Conservation (phyloP, 2,797 vertebrate species). For the Chrysocyon brachyurus region DNA sequence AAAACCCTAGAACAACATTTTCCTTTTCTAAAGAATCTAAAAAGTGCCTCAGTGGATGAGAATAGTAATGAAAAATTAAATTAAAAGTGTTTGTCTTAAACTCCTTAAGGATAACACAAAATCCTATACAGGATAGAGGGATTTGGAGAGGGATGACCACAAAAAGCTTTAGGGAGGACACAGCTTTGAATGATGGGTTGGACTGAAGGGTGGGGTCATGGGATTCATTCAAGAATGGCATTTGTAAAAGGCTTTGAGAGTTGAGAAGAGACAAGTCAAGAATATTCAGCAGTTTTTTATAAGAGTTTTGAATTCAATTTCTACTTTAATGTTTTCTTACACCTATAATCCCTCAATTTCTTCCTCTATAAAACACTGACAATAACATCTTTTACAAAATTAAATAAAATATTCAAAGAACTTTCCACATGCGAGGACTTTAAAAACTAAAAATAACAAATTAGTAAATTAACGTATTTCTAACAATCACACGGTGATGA, state of each 20-base stretch:
- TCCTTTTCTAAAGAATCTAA: conserved; percentile 44
- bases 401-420: background rate
- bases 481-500: background rate
- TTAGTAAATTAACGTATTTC: background rate
- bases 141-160: background rate
- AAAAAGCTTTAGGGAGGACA: background rate
- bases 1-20: conserved; percentile 11
- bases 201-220: background rate
- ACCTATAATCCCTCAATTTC: background rate
- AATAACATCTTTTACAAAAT: background rate
- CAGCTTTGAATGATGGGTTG: background rate
- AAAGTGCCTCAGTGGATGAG: background rate
- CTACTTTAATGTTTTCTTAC: background rate
- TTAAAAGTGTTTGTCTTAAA: conserved; percentile 38
- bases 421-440: background rate
- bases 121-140: background rate
- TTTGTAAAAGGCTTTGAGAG: background rate
- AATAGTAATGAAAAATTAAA: conserved; percentile 36
- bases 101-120: background rate
- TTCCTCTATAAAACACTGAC: background rate
- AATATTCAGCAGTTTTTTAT: background rate
- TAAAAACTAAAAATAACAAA: background rate
- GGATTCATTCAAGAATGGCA: background rate
- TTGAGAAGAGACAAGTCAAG: background rate
- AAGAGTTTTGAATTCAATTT: background rate